Evolutionary conservation across 2,113 vertebrate genomes (phyloP), one percentile per base, ranked within the genome.

Genomic region (Anguilla rostrata): DNA sequence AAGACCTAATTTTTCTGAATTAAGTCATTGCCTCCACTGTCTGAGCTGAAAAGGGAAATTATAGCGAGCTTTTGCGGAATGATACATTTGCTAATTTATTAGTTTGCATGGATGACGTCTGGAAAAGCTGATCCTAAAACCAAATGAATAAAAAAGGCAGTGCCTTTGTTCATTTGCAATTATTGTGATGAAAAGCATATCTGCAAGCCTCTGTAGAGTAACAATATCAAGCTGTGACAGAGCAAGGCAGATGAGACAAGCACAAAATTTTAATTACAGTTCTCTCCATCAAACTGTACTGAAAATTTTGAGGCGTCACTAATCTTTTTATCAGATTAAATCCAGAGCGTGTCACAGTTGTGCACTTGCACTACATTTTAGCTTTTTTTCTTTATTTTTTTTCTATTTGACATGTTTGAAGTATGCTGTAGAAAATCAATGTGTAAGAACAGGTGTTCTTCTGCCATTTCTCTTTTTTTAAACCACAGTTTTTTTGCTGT

Each of bases 41-140:
- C 63, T 7, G 26, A 71, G 63, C 22, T n/a, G 71, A 75, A 34
- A 75, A 60, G 22, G 34, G 39, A 56, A 34, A 15, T 34, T 46
- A 16, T 8, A 22, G 41, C 15, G 5, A 79, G 34, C 34, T 26
- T 22, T 53, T 57, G 29, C 57, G 34, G 41, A 79, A 14, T 40
- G 29, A 53, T 78, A n/a, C 57, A 7, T 90, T 43, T 81, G 40
- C 88, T 86, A 89, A 84, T 88, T 88, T 92, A 82, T 89, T 63
- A 83, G 86, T 85, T 71, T 79, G 14, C 82, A 87, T 83, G 57
- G 86, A 26, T 66, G 46, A 86, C 63, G 22, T 11, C 60, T 39
- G 56, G 87, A 66, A 85, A 79, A 39, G 78, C 63, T 22, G 75
- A 78, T 90, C 83, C 87, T 86, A 84, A 90, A 90, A 87, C 86